Evolutionary conservation across 2,888 invertebrate genomes (phyloP), one percentile per base, ranked within the genome.

Genomic region (Lissonota sp.): DNA sequence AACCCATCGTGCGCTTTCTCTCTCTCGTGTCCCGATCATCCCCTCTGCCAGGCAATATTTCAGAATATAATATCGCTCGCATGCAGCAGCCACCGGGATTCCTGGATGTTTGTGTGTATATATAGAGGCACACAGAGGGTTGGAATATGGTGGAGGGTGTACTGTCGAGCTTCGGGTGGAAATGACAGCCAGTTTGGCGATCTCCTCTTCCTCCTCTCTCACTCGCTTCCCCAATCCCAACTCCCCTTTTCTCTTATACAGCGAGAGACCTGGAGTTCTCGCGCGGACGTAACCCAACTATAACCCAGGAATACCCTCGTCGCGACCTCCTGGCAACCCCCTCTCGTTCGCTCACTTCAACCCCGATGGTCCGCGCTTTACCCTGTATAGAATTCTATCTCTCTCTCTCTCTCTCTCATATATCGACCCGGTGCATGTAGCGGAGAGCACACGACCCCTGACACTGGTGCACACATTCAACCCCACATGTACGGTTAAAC

Each of bases 121-220:
- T 44, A 67, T 51, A 73, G 72, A 66, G 62, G 49, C 60, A 58
- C 58, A 64, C 60, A 66, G 79, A 14, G 72, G 58, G 75, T 72
- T 76, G 76, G 78, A 76, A 58, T 69, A 77, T 67, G 81, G 60
- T 40, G 73, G 66, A 72, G 79, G 79, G 70, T 60, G 73, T 51
- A 57, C 57, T 72, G 77, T 71, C 51, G 73, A 79, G 79, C 53
- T 82, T 77, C 74, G 84, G 83, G 82, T 85, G 83, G 79, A 83
- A 84, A 84, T 84, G 84, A 84, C 85, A 85, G 84, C 81, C 83
- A 84, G 83, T 84, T 85, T 82, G 83, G 84, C 80, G 64, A 84
- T 79, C 76, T 77, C 81, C 80, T 71, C 70, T 57, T 63, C 40
- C 67, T 37, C 39, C 44, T 46, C 49, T 26, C 46, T 26, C 57